These are phyloP conservation scores for Acrobasis consociella DNA, from an alignment of 2,888 invertebrate species.

Conservation along the genomic window DNA sequence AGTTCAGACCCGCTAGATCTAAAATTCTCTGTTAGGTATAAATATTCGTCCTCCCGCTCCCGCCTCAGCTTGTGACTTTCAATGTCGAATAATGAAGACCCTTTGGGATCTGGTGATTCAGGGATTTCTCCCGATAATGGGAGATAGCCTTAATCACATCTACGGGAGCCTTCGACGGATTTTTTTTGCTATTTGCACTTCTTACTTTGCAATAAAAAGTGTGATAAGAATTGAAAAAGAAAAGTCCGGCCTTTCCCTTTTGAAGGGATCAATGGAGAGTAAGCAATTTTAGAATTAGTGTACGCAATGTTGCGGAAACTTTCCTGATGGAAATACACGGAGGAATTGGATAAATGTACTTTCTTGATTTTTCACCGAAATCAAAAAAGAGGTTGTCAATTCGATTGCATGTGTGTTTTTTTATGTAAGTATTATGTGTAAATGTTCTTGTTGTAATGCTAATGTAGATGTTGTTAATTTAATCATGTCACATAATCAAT, in stretches of 20 bases:
- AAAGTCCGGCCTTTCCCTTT: slow-evolving; percentile 4
- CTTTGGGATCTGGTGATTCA: slow-evolving; percentile 31
- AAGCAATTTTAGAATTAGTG: slow-evolving; percentile 18
- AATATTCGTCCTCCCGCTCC: background rate
- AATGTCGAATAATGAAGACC: slow-evolving; percentile 27
- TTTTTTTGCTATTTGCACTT: slow-evolving; percentile 29
- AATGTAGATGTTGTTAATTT: too few species aligned
- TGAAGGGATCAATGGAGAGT: slow-evolving; percentile 16
- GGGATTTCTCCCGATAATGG: slow-evolving; percentile 34
- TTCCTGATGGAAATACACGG: background rate
- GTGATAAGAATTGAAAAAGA: slow-evolving; percentile 24
- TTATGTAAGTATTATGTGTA: too few species aligned
- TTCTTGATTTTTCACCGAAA: background rate
- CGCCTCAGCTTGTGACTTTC: slow-evolving; percentile 17
- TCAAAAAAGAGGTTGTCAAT: background rate
- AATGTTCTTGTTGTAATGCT: too few species aligned
- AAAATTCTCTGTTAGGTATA: too few species aligned
- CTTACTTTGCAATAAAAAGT: slow-evolving; percentile 28
- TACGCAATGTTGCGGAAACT: background rate
- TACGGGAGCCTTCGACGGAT: slow-evolving; percentile 19
- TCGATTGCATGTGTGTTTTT: too few species aligned
- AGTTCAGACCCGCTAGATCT: too few species aligned
- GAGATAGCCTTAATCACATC: slow-evolving; percentile 34
- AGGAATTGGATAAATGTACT: background rate
- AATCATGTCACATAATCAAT: too few species aligned